Evolutionary conservation across 2,797 vertebrate genomes (phyloP), one percentile per base, ranked within the genome.

Genomic region (Siniperca scherzeri): DNA sequence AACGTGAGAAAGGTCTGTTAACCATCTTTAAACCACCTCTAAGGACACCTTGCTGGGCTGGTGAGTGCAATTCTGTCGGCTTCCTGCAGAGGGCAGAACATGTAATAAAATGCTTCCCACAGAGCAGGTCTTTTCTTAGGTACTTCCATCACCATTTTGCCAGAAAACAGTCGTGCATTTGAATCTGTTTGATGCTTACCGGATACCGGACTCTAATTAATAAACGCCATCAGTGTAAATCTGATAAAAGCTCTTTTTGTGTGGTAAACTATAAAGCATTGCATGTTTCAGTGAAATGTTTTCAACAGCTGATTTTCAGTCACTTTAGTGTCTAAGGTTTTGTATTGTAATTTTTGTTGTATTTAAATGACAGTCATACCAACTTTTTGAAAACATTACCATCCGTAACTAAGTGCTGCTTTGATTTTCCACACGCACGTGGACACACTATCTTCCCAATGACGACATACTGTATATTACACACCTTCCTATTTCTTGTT

Each of bases 51-150:
- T 22, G 10, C 5, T 3, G 3, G 13, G 22, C 53, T 5, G 36
- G 3, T 38, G 1, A 16, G 19, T 75, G 88, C 17, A 56, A 40
- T 79, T 30, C n/a, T 12, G 3, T 1, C 0, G 30, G 6, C 21
- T 2, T 55, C 93, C 92, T 82, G 61, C 56, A 91, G 91, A 61
- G 85, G 89, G 89, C 92, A 91, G 77, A 68, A 25, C 16, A 60
- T 33, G 74, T 27, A 33, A 55, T 42, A 33, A 19, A 33, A 27
- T 56, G 12, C 40, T 36, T 46, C 21, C 9, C 52, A 62, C 30
- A 53, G 40, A 52, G 10, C 14, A 33, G 19, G 16, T 21, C 6
- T 19, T 22, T 42, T 16, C 7, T 27, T 5, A 10, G 27, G 16
- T 21, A n/a, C 17, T 55, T 61, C 5, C 14, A 19, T 6, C 19